phyloP scores from a whole-genome alignment of 2,888 invertebrate genomes.

The Limenitis arthemis region DNA sequence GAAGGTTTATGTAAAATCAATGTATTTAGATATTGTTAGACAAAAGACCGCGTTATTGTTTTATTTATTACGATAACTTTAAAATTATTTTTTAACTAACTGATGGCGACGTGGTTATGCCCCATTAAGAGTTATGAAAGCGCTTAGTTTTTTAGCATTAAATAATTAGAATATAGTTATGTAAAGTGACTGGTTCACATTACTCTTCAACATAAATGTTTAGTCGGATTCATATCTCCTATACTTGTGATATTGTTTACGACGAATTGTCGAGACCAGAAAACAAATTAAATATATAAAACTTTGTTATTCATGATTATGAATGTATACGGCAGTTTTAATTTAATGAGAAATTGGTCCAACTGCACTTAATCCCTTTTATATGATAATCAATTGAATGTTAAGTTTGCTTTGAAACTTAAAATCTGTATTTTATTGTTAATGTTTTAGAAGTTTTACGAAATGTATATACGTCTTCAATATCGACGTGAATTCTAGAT shows the following conservation, averaged over 20 bases:
- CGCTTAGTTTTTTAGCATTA: not conserved
- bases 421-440: slow-evolving; percentile 29
- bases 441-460: slow-evolving; percentile 22
- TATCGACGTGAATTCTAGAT: slow-evolving; percentile 25
- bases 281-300: not conserved
- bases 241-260: slow-evolving; percentile 18
- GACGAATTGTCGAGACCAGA: slow-evolving; percentile 7
- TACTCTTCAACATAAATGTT: slow-evolving; percentile 3
- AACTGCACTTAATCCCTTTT: not conserved
- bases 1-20: no score
- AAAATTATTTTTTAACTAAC: no score
- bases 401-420: slow-evolving; percentile 15
- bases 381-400: slow-evolving; percentile 4
- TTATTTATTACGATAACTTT: not conserved
- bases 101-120: no score
- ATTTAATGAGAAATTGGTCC: no score
- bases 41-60: not conserved
- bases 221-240: slow-evolving; percentile 1
- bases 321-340: no score
- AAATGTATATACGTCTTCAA: slow-evolving; percentile 11
- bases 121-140: not conserved
- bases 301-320: not conserved
- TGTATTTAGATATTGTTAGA: not conserved
- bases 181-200: not conserved
- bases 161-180: not conserved